Conservation (phyloP, 2,888 invertebrate species). For the Apamea sordens region DNA sequence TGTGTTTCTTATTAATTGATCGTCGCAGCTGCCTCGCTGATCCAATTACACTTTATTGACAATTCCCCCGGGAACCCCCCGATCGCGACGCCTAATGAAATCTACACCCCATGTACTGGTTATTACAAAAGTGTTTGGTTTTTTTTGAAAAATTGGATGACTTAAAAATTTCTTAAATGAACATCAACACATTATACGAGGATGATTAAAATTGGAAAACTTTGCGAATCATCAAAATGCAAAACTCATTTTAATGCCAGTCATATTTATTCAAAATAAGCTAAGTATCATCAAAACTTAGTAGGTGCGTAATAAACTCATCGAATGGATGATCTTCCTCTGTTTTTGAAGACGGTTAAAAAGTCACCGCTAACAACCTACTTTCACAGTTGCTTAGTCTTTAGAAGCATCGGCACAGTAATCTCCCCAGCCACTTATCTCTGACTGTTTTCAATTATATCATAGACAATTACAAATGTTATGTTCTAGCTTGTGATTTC, state of each 20-base stretch:
- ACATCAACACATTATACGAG: background rate
- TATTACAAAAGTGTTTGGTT: conserved; percentile 40
- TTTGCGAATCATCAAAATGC: background rate
- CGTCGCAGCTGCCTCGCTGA: conserved; percentile 75
- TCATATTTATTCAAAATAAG: background rate
- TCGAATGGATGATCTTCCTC: background rate
- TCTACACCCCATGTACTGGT: conserved; percentile 63
- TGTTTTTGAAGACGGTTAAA: background rate
- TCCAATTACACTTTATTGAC: conserved; percentile 83
- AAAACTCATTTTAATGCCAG: background rate
- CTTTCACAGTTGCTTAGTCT: too few relatives aligned
- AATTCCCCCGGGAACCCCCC: conserved; percentile 67
- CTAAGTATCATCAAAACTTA: background rate
- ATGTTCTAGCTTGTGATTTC: background rate
- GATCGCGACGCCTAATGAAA: conserved; percentile 72
- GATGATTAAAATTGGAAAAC: background rate
- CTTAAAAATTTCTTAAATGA: background rate
- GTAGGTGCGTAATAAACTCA: background rate
- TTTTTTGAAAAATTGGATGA: background rate
- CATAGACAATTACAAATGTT: background rate
- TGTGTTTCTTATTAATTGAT: conserved; percentile 72
- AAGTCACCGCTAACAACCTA: too few relatives aligned
- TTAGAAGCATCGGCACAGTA: background rate
- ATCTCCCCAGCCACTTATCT: background rate
- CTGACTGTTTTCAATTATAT: background rate